Base-by-base conservation (phyloP, 2,113 vertebrate species). In the Rhipidura dahli region DNA sequence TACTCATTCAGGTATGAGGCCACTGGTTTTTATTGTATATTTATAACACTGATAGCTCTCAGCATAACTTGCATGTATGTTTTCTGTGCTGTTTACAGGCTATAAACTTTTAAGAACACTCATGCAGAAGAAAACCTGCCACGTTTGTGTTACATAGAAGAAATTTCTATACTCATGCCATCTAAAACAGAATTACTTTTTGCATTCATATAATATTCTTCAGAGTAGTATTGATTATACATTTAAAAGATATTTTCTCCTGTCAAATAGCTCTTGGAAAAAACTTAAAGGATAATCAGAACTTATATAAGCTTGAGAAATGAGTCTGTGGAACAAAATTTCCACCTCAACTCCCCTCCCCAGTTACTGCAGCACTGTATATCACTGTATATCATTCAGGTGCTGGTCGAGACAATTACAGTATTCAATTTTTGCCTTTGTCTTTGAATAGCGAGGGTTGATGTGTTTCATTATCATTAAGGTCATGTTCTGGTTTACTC, bases 381-480 rank as follows among this genome's bases (percentile, higher is more conserved):
- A n/a, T n/a, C 5, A 2, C 45, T 80, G 76, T 83, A 6, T 40
- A 82, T 84, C 80, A 69, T 76, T 79, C 66, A 90, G 35, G 37
- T 92, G 83, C 28, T 49, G 69, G 9, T 24, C 71, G 89, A 90
- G 96, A 87, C 31, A 72, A 81, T 95, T 83, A 83, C 33, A 59
- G 6, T 50, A 71, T 93, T 95, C 15, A 44, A 83, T 70, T 87
- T 85, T 66, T 89, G 42, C 39, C 69, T 87, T 95, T 82, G n/a
- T 44, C 40, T 92, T 88, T 87, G 76, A 72, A 68, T 28, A 66
- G 61, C 21, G 78, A 70, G 51, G 45, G 60, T 49, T 89, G 59
- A 35, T 51, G 33, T 23, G 79, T 97, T 97, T 91, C 66, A 51
- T 96, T 89, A 87, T 81, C 49, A 69, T 87, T 94, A 91, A 95